Evolutionary conservation across 2,888 invertebrate species (phyloP).

Genomic region (Coenonympha arcania): DNA sequence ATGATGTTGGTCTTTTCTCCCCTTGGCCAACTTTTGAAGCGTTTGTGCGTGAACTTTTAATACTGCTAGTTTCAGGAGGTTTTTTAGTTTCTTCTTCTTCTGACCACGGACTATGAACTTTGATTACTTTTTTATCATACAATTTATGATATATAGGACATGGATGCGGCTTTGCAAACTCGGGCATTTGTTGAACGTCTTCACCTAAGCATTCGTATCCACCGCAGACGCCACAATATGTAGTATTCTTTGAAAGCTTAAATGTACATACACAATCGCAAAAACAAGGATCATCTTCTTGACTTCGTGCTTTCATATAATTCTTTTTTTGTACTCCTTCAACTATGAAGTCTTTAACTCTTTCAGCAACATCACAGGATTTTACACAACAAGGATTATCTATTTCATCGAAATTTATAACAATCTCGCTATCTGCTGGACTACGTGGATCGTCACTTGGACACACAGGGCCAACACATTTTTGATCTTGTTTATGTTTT

Average conservation of each 20-base stretch:
- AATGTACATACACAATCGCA: conserved; percentile 64
- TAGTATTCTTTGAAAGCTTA: conserved; percentile 55
- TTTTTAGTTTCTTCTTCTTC: conserved; percentile 39
- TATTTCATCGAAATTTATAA: conserved; percentile 50
- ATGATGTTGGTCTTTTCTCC: conserved; percentile 26
- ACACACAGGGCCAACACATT: conserved; percentile 40
- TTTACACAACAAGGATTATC: conserved; percentile 56
- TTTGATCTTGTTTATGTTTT: conserved; percentile 25
- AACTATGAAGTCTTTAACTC: conserved; percentile 56
- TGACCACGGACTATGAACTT: conserved; percentile 51
- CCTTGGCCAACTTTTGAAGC: conserved; percentile 30
- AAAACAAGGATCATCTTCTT: conserved; percentile 48
- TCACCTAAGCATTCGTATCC: conserved; percentile 62
- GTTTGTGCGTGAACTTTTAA: conserved; percentile 39
- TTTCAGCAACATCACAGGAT: conserved; percentile 54
- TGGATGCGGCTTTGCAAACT: conserved; percentile 53
- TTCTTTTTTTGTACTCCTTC: conserved; percentile 41
- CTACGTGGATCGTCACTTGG: conserved; percentile 40
- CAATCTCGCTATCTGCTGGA: conserved; percentile 59
- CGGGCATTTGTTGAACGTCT: conserved; percentile 52
- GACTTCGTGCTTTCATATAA: conserved; percentile 29
- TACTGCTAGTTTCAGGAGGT: conserved; percentile 33
- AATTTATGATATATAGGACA: conserved; percentile 65
- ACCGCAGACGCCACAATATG: conserved; percentile 62
- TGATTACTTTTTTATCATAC: conserved; percentile 53